Evolutionary conservation across 2,113 vertebrate species (phyloP).

Genomic region (Pseudopodoces humilis): DNA sequence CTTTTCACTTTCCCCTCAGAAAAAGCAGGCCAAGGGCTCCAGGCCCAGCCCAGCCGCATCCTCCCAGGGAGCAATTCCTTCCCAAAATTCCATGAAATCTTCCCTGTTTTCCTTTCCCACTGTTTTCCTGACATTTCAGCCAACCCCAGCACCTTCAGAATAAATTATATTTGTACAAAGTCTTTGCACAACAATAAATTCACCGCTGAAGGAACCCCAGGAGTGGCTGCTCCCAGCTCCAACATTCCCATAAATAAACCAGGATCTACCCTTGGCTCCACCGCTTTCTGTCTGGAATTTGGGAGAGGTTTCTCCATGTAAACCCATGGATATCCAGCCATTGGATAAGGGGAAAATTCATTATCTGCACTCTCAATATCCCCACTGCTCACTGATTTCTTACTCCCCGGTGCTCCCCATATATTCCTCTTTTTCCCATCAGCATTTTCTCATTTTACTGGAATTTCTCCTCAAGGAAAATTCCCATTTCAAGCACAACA

Average conservation of each 20-base stretch:
- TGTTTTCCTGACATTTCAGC: fast-evolving
- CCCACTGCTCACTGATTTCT: background rate
- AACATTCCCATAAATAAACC: background rate
- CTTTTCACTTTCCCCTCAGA: background rate
- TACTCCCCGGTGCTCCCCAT: fast-evolving
- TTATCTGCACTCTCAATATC: background rate
- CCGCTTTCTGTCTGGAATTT: background rate
- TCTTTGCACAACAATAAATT: fast-evolving
- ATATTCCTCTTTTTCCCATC: background rate
- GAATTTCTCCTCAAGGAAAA: background rate
- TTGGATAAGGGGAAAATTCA: background rate
- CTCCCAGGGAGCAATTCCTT: background rate
- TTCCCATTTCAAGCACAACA: background rate
- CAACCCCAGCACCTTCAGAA: background rate
- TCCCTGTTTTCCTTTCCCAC: background rate
- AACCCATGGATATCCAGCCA: background rate
- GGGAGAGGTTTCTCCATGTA: fast-evolving
- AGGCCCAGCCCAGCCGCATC: background rate
- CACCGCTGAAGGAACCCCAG: background rate
- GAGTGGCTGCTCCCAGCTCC: background rate
- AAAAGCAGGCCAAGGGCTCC: background rate
- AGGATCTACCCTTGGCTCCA: background rate
- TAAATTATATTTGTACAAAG: background rate
- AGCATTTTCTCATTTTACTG: background rate
- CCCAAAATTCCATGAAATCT: background rate